phyloP scores from a whole-genome alignment of 2,113 vertebrate species.

The Catharus fuscescens region DNA sequence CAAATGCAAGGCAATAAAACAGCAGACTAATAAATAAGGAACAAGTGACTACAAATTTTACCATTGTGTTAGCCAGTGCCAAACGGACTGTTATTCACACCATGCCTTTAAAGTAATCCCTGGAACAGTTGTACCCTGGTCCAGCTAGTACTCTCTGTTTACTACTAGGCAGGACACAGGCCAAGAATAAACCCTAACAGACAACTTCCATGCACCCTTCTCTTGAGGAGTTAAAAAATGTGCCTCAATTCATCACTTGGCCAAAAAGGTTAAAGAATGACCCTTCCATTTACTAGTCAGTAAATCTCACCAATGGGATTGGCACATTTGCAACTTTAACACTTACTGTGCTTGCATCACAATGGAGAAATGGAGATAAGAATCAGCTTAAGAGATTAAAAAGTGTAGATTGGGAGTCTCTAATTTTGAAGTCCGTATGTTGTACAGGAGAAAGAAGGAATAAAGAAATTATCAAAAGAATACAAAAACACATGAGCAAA shows the following conservation, averaged over 20 bases:
- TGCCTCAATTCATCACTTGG: accelerated
- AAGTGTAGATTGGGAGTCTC: background rate
- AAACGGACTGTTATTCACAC: background rate
- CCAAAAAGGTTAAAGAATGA: background rate
- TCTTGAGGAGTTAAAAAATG: background rate
- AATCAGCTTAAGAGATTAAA: background rate
- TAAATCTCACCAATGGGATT: background rate
- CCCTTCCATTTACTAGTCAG: background rate
- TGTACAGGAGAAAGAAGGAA: background rate
- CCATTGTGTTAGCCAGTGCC: background rate
- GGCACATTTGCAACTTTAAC: background rate
- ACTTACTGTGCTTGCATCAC: background rate
- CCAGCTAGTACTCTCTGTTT: background rate
- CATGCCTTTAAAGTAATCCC: background rate
- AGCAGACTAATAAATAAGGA: background rate
- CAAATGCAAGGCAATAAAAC: background rate
- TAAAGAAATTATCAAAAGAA: background rate
- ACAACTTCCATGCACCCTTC: background rate
- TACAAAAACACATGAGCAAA: background rate
- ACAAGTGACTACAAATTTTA: background rate
- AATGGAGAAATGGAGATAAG: background rate
- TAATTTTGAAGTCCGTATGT: background rate
- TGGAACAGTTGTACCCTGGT: background rate
- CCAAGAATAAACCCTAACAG: background rate
- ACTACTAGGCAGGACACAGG: background rate